A percentile compares a stretch with the other conserved stretches of the same genome.
phyloP scores from a whole-genome alignment of 2,888 invertebrate genomes.

The Sussaba pulchella region DNA sequence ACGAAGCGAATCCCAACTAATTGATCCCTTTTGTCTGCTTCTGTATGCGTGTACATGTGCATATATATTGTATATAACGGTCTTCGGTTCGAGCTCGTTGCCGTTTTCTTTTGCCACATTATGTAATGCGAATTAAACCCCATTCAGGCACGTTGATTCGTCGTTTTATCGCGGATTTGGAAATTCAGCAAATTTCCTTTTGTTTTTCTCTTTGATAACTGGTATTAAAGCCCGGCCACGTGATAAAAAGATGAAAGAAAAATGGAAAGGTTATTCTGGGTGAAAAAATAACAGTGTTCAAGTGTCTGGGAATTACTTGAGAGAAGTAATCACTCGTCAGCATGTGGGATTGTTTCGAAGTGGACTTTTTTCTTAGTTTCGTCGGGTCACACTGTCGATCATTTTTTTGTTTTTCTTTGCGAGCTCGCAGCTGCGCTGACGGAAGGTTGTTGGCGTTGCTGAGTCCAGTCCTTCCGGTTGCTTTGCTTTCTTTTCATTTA shows the following conservation, averaged over 20 bases:
- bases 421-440: not conserved
- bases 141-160: constrained; percentile 10
- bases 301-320: not conserved
- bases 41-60: not conserved
- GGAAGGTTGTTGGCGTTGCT: not conserved
- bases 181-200: not conserved
- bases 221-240: not conserved
- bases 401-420: not conserved
- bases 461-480: not conserved
- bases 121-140: constrained; percentile 19
- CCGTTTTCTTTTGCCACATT: constrained; percentile 4
- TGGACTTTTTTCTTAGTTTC: not conserved
- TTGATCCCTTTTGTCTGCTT: constrained; percentile 27
- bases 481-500: not conserved
- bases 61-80: not conserved
- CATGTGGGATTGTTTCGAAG: not conserved
- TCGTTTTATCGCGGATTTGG: not conserved
- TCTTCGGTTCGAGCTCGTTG: not conserved
- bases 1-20: constrained; percentile 7
- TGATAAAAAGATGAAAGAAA: not conserved
- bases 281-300: not conserved
- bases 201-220: too few species aligned
- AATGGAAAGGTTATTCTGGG: not conserved
- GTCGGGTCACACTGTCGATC: not conserved
- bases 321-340: not conserved